Conservation (phyloP, 2,797 vertebrate genomes). For the Botia almorhae region DNA sequence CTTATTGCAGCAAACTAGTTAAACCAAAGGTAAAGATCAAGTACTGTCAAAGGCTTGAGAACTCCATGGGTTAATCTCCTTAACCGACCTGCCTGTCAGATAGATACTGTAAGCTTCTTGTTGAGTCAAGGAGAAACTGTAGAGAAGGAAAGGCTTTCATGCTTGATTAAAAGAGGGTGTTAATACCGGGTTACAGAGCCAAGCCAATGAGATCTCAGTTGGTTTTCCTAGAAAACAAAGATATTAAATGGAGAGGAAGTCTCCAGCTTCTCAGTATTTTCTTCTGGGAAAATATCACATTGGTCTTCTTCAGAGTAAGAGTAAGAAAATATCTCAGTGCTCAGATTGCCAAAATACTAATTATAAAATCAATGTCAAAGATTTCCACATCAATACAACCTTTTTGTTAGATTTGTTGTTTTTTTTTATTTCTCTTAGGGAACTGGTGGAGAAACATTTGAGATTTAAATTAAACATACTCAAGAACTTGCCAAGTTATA, state of each 20-base stretch:
- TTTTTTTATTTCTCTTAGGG: no score
- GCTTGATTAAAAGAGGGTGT: no score
- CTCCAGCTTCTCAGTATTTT: background rate
- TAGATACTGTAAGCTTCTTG: constrained; percentile 29
- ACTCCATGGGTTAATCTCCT: constrained; percentile 36
- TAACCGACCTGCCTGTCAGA: constrained; percentile 18
- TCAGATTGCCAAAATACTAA: no score
- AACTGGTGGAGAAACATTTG: no score
- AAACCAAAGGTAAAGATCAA: constrained; percentile 37
- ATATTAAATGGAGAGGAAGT: background rate
- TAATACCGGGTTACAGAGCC: background rate
- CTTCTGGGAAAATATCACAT: background rate
- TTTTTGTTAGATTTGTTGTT: no score
- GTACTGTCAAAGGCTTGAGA: constrained; percentile 31
- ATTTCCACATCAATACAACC: no score
- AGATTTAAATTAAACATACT: no score
- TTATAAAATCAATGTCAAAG: no score
- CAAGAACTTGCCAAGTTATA: no score
- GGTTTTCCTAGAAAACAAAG: background rate
- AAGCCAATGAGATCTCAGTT: background rate
- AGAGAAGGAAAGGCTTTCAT: background rate
- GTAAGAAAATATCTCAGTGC: no score
- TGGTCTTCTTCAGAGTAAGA: no score
- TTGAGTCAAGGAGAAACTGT: background rate
- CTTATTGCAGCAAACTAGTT: constrained; percentile 23